Percentiles rank a stretch among this genome's conserved stretches.
These are phyloP conservation scores for Drosophila serrata DNA, from an alignment of 1,140 invertebrate species.

Conservation along the genomic window DNA sequence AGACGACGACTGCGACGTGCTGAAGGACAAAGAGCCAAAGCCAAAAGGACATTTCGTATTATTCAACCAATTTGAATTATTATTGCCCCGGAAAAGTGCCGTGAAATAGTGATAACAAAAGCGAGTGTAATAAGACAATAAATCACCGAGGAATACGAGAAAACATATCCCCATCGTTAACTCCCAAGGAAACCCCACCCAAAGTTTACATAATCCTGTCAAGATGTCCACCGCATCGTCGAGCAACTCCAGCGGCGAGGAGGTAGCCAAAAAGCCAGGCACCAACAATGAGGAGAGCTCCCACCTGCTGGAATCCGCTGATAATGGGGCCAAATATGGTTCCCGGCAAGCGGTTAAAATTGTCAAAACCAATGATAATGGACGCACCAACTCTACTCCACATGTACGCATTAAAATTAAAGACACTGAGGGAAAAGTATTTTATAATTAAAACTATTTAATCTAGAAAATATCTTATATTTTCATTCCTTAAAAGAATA, in stretches of 20 bases:
- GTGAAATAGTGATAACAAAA: slow-evolving; percentile 17
- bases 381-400: slow-evolving; percentile 35
- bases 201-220: slow-evolving; percentile 54
- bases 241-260: slow-evolving; percentile 65
- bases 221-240: slow-evolving; percentile 75
- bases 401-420: slow-evolving; percentile 53
- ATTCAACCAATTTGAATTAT: slow-evolving; percentile 53
- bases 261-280: slow-evolving; percentile 53
- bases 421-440: not conserved
- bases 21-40: slow-evolving; percentile 67
- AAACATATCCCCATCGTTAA: slow-evolving; percentile 65
- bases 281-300: slow-evolving; percentile 77
- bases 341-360: slow-evolving; percentile 82
- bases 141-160: slow-evolving; percentile 25
- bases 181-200: slow-evolving; percentile 29
- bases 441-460: too few relatives aligned
- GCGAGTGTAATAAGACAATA: not conserved
- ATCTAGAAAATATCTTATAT: not conserved
- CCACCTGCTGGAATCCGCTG: slow-evolving; percentile 77
- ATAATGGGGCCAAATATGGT: slow-evolving; percentile 79
- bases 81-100: slow-evolving; percentile 17
- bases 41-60: slow-evolving; percentile 73
- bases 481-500: not conserved
- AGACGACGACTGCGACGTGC: slow-evolving; percentile 14
- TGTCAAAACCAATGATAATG: slow-evolving; percentile 66